Evolutionary conservation across 1,140 invertebrate species (phyloP).

Genomic region (Gryon sp.): DNA sequence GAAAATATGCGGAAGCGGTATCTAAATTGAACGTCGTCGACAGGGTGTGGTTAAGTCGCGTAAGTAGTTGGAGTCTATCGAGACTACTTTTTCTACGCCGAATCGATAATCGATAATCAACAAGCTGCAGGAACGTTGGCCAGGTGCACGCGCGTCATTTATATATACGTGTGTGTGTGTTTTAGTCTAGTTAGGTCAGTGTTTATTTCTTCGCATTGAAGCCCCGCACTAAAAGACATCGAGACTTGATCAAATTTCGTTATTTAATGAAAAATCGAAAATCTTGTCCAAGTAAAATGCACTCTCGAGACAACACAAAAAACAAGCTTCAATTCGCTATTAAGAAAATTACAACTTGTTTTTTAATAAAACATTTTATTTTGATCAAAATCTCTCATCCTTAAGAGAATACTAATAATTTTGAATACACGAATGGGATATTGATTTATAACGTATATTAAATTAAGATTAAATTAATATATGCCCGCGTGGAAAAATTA

Average conservation of each 20-base stretch:
- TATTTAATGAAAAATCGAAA: constrained; percentile 20
- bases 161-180: background rate
- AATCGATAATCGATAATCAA: constrained; percentile 46
- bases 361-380: too few species aligned
- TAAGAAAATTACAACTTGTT: too few species aligned
- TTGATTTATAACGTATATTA: too few species aligned
- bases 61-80: constrained; percentile 52
- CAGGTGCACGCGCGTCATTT: constrained; percentile 8
- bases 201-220: constrained; percentile 4
- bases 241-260: constrained; percentile 18
- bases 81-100: constrained; percentile 44
- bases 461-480: too few species aligned
- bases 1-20: too few species aligned
- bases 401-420: too few species aligned
- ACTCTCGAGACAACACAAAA: too few species aligned
- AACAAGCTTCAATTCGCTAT: too few species aligned
- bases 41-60: constrained; percentile 58
- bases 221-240: constrained; percentile 7
- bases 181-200: background rate
- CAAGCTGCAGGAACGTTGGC: constrained; percentile 23
- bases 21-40: background rate
- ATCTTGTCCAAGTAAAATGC: background rate
- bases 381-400: too few species aligned
- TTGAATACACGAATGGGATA: too few species aligned
- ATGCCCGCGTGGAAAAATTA: too few species aligned